Conservation (phyloP, 2,888 invertebrate species). For the Mythimna albipuncta region DNA sequence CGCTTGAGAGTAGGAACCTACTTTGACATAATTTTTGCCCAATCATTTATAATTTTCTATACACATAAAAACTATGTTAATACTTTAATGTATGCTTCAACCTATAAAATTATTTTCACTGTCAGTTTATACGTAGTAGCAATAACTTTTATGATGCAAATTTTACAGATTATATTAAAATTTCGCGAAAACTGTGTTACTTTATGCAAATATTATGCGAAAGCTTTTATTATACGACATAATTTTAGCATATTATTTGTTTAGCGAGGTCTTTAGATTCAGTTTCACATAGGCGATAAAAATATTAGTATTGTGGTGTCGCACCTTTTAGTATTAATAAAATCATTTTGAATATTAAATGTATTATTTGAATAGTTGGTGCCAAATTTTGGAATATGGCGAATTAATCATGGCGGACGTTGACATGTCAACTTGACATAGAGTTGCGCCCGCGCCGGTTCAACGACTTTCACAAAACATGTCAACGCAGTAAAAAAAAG, state of each 20-base stretch:
- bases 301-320: constrained; percentile 13
- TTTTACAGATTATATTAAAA: constrained; percentile 25
- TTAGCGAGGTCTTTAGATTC: constrained; percentile 26
- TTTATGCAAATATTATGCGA: constrained; percentile 51
- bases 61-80: constrained; percentile 17
- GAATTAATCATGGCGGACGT: constrained; percentile 74
- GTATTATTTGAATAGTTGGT: constrained; percentile 46
- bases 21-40: constrained; percentile 28
- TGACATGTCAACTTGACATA: constrained; percentile 74
- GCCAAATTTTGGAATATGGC: constrained; percentile 67
- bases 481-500: constrained; percentile 57
- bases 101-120: constrained; percentile 14
- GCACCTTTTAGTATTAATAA: constrained; percentile 21
- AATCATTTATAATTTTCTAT: constrained; percentile 28
- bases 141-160: constrained; percentile 11
- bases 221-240: constrained; percentile 15
- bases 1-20: not conserved
- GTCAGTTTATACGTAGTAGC: constrained; percentile 19
- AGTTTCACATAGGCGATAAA: not conserved
- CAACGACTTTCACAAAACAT: constrained; percentile 68
- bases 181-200: constrained; percentile 25
- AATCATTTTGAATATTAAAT: constrained; percentile 32
- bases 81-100: constrained; percentile 29
- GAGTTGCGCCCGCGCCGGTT: constrained; percentile 58
- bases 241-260: constrained; percentile 41